A percentile compares a stretch with the other conserved stretches of the same genome.
These are phyloP conservation scores for Xenopus borealis DNA, from an alignment of 2,113 vertebrate genomes.

Conservation along the genomic window DNA sequence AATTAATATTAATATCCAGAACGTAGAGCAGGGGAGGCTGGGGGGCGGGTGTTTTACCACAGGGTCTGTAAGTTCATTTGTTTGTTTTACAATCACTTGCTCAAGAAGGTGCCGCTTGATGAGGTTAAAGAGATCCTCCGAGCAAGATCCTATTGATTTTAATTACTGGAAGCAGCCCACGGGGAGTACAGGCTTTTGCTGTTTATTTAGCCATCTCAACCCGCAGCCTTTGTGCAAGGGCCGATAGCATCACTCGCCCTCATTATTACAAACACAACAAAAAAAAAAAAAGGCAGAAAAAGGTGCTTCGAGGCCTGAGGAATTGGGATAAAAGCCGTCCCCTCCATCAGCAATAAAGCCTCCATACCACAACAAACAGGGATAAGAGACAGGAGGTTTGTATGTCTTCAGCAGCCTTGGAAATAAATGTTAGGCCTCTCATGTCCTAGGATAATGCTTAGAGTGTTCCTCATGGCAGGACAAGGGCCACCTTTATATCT, in stretches of 20 bases:
- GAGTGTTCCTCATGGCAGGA: not conserved
- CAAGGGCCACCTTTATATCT: too few species aligned
- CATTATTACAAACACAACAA: conserved; percentile 90
- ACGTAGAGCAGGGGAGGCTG: conserved; percentile 46
- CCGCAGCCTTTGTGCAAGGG: conserved; percentile 81
- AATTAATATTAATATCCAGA: conserved; percentile 43
- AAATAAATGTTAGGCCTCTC: not conserved
- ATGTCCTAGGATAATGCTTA: not conserved
- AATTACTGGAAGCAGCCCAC: conserved; percentile 93
- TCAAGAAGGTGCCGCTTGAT: conserved; percentile 54
- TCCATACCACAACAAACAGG: not conserved
- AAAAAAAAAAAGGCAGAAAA: conserved; percentile 72
- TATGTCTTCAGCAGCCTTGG: not conserved
- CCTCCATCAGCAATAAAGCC: conserved; percentile 45
- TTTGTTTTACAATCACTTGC: conserved; percentile 61
- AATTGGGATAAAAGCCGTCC: conserved; percentile 60
- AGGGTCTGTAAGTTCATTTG: conserved; percentile 56
- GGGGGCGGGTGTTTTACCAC: conserved; percentile 39
- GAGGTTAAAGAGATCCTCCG: conserved; percentile 77
- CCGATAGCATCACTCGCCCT: conserved; percentile 89
- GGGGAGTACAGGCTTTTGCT: conserved; percentile 88
- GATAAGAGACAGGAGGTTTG: not conserved
- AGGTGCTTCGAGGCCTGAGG: conserved; percentile 69
- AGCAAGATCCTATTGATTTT: conserved; percentile 99
- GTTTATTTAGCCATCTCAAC: conserved; percentile 84